Evolutionary conservation across 2,888 invertebrate genomes (phyloP).

Genomic region (Mythimna lalbum): DNA sequence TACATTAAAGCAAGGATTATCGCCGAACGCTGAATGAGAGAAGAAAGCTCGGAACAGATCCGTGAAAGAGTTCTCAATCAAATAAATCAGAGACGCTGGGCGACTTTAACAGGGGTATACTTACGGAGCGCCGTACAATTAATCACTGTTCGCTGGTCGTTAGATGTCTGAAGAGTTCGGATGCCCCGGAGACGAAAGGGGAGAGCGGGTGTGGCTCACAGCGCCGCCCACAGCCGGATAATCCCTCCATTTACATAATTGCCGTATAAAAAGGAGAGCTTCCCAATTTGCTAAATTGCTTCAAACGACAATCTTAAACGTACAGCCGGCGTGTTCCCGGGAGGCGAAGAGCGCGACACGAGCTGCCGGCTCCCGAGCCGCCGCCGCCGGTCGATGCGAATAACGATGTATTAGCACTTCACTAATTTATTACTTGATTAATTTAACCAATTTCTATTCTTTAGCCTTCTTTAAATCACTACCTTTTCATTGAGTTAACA

Average conservation of each 20-base stretch:
- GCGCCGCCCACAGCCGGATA: conserved; percentile 88
- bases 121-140: conserved; percentile 74
- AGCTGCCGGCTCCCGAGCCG: conserved; percentile 10
- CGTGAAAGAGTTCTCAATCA: conserved; percentile 82
- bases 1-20: conserved; percentile 65
- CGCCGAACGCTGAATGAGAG: conserved; percentile 64
- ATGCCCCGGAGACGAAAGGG: conserved; percentile 83
- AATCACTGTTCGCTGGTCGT: conserved; percentile 87
- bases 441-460: conserved; percentile 25
- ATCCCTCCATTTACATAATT: conserved; percentile 91
- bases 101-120: conserved; percentile 75
- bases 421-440: conserved; percentile 48
- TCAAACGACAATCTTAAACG: conserved; percentile 84
- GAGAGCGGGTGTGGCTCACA: conserved; percentile 84
- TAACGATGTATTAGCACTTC: conserved; percentile 57
- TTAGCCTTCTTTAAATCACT: not conserved
- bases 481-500: not conserved
- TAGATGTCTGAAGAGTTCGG: conserved; percentile 81
- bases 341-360: conserved; percentile 32
- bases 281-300: conserved; percentile 91
- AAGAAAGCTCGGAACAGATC: conserved; percentile 78
- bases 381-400: conserved; percentile 31
- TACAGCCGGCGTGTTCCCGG: conserved; percentile 71
- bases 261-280: conserved; percentile 90
- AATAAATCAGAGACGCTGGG: conserved; percentile 83